These are phyloP conservation scores for Sterrhoptilus dennistouni DNA, from an alignment of 2,113 vertebrate genomes.

Conservation along the genomic window DNA sequence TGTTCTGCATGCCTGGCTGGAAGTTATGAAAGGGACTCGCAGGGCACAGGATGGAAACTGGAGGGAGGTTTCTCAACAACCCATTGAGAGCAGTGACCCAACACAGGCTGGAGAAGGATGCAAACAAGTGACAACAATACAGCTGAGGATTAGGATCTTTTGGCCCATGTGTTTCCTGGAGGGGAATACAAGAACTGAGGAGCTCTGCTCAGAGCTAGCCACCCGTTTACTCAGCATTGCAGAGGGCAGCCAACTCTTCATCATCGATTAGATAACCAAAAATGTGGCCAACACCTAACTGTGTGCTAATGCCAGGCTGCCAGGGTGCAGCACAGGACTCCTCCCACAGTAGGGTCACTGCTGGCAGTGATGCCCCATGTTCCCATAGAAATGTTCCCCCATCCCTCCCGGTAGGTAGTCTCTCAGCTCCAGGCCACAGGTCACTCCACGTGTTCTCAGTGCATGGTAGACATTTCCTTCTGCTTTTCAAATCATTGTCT, in stretches of 20 bases:
- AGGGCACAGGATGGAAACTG: not conserved
- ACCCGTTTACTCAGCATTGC: not conserved
- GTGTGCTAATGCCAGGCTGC: rapidly evolving
- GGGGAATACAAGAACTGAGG: not conserved
- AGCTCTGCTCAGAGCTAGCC: not conserved
- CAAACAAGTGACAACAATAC: not conserved
- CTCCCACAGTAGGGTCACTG: not conserved
- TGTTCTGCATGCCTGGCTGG: not conserved
- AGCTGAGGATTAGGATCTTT: not conserved
- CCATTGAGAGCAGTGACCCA: slow-evolving; percentile 25
- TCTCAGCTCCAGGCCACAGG: not conserved
- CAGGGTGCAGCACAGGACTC: not conserved
- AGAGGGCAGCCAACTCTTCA: not conserved
- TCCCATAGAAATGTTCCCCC: not conserved
- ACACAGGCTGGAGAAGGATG: not conserved
- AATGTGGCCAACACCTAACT: not conserved
- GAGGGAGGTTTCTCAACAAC: slow-evolving; percentile 2
- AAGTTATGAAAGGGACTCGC: not conserved
- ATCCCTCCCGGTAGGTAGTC: rapidly evolving
- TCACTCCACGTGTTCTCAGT: not conserved
- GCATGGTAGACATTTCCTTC: rapidly evolving
- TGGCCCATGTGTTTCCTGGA: not conserved
- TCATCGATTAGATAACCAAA: not conserved
- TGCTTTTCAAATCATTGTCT: not conserved
- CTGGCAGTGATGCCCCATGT: rapidly evolving